A percentile compares a stretch with the other conserved stretches of the same genome.
Conservation (phyloP, 2,797 vertebrate genomes). For the Parotocinclus haroldoi region DNA sequence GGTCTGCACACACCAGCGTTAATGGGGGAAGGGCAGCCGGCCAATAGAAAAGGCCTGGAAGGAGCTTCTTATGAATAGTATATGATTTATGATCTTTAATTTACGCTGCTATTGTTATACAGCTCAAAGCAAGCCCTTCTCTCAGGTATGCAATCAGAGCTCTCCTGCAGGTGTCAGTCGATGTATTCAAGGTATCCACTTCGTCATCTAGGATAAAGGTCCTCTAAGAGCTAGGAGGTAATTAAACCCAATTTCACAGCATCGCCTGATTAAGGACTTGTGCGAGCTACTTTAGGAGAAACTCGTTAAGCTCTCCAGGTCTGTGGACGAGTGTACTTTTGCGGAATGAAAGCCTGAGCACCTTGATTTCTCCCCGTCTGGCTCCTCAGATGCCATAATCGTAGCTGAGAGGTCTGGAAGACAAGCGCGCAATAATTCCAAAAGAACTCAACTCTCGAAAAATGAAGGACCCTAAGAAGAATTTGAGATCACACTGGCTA, state of each 20-base stretch:
- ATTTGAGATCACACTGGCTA: conserved; percentile 2
- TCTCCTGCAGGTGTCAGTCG: too few species aligned
- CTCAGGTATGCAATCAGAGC: too few species aligned
- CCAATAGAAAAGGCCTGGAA: conserved; percentile 17
- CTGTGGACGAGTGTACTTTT: conserved; percentile 29
- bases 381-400: conserved; percentile 30
- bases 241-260: conserved; percentile 65
- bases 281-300: conserved; percentile 48
- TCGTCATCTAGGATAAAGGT: conserved; percentile 22
- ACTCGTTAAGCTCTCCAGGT: conserved; percentile 39
- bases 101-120: conserved; percentile 35
- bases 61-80: conserved; percentile 50
- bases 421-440: conserved; percentile 24
- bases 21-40: conserved; percentile 29
- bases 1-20: conserved; percentile 40
- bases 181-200: conserved; percentile 11
- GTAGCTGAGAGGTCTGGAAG: conserved; percentile 14
- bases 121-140: too few species aligned
- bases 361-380: conserved; percentile 22
- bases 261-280: conserved; percentile 59
- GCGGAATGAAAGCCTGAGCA: conserved; percentile 29
- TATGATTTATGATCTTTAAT: conserved; percentile 60
- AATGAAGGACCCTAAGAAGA: conserved; percentile 27
- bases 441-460: conserved; percentile 28
- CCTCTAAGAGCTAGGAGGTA: conserved; percentile 45